These are phyloP conservation scores for Scelioninae gen. 1 DNA, from an alignment of 2,888 invertebrate species.

Conservation along the genomic window DNA sequence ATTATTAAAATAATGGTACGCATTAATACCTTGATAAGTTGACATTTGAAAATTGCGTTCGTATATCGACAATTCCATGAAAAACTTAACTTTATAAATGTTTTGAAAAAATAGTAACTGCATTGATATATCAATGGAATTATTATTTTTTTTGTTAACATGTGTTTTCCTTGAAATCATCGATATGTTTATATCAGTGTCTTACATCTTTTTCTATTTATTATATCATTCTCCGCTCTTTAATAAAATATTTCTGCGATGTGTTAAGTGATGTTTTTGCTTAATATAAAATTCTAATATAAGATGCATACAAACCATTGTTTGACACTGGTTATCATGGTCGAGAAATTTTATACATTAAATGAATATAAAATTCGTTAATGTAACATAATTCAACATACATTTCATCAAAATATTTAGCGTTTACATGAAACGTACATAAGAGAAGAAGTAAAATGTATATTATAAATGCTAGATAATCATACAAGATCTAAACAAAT, in stretches of 20 bases:
- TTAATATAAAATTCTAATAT: constrained; percentile 52
- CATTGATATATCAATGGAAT: too few species aligned
- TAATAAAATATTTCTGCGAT: constrained; percentile 5
- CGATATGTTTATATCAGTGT: background rate
- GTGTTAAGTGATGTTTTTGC: constrained; percentile 34
- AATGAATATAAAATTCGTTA: constrained; percentile 50
- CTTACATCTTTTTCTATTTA: constrained; percentile 41
- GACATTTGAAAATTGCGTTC: constrained; percentile 30
- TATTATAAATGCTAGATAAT: constrained; percentile 59
- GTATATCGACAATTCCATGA: background rate
- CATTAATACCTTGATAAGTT: constrained; percentile 15
- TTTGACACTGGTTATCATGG: constrained; percentile 44
- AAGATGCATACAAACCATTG: constrained; percentile 42
- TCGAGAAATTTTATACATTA: constrained; percentile 45
- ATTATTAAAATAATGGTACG: constrained; percentile 41
- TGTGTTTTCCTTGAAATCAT: too few species aligned
- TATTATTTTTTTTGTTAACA: too few species aligned
- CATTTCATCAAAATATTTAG: constrained; percentile 42
- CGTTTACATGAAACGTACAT: constrained; percentile 44
- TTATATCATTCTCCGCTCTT: constrained; percentile 21
- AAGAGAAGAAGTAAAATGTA: constrained; percentile 36
- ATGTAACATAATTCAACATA: constrained; percentile 38
- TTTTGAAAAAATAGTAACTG: too few species aligned
- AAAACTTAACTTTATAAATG: too few species aligned
- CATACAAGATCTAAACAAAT: constrained; percentile 48